Conservation (phyloP, 2,113 vertebrate genomes). For the Macrotis lagotis region DNA sequence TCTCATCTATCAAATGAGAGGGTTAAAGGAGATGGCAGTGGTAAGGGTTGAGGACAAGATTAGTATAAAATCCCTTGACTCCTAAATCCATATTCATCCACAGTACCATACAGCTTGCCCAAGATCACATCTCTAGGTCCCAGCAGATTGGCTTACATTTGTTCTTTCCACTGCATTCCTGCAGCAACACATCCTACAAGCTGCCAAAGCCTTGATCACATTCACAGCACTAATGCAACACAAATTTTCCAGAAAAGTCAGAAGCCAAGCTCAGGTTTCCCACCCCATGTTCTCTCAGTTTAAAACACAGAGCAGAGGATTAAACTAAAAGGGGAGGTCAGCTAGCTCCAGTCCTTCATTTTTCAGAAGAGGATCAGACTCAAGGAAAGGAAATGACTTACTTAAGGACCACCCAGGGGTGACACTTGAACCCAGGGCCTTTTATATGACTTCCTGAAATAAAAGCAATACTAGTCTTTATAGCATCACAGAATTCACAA, state of each 20-base stretch:
- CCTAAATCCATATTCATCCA: neutral
- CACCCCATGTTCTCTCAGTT: neutral
- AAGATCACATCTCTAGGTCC: neutral
- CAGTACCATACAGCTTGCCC: neutral
- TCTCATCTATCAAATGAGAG: neutral
- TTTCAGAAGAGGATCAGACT: neutral
- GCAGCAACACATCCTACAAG: neutral
- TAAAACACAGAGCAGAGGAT: neutral
- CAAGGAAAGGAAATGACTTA: neutral
- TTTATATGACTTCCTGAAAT: neutral
- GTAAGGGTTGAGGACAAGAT: neutral
- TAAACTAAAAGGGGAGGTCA: neutral
- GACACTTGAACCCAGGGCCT: neutral
- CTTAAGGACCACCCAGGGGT: neutral
- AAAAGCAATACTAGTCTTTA: neutral
- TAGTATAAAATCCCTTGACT: neutral
- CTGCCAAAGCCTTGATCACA: neutral
- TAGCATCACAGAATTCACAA: neutral
- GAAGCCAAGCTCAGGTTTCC: neutral
- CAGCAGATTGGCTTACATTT: neutral
- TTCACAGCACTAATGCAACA: neutral
- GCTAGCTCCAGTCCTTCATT: neutral
- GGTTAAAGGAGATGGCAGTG: neutral
- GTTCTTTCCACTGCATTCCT: neutral
- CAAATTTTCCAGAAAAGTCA: neutral